Base-by-base conservation (phyloP, 1,140 invertebrate genomes). In the Helicoverpa armigera region DNA sequence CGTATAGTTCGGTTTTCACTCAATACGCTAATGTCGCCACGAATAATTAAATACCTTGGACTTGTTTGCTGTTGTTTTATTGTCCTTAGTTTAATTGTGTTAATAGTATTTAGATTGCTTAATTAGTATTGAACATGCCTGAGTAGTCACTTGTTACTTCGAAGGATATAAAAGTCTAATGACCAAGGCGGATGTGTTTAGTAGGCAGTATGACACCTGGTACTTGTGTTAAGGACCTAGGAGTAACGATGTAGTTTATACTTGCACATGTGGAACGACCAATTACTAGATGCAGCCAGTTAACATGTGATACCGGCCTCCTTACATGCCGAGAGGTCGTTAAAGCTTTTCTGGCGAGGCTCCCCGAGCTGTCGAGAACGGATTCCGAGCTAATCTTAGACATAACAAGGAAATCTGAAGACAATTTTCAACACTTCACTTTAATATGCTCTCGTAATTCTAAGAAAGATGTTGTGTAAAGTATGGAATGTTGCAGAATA, bases 161-260 rank as follows among this genome's bases (percentile, higher is more conserved):
- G 69, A 72, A 72, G 14, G 12, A 54, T 72, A 54, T 72, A 72
- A 53, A 70, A 72, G 69, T 54, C 69, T 29, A 72, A 72, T 72
- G 69, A 72, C 23, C 13, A 9, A 14, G 14, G 16, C 69, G 69
- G 69, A 72, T 72, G 50, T 51, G 16, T 54, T 72, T 53, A 53
- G 48, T 72, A n/a, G 50, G 50, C 35, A 29, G 29, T 23, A 61
- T 29, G 58, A 9, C 65, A 50, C 65, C 10, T 69, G 65, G 16
- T 69, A 69, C 63, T n/a, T 67, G 43, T 0, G 16, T 35, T 12
- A 65, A 31, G 61, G 35, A 43, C 35, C 1, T 10, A 12, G 43
- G 1, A 12, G 43, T 10, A 18, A 53, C 12, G 18, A 31, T 31
- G 2, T 13, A 53, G 48, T 50, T 16, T 23, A 23, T 1, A 23